Evolutionary conservation across 30 jellyfish, hydroid and myxozoan genomes (phyloP).

Genomic region (Haliclystus octoradiatus): DNA sequence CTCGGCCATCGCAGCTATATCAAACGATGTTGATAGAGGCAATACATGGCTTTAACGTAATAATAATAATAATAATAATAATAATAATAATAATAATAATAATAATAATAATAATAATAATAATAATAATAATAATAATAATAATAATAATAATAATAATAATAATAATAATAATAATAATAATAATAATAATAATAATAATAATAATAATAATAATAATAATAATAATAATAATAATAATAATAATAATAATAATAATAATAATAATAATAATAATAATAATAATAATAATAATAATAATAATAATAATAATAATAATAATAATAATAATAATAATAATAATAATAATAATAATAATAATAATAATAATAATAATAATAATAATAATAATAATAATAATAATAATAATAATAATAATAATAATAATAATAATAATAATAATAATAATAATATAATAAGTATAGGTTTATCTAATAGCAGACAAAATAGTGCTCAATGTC

Average conservation of each 20-base stretch:
- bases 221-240: not conserved
- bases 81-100: not conserved
- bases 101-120: not conserved
- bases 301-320: not conserved
- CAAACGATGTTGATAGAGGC: too few species aligned
- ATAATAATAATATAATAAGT: too few species aligned
- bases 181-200: not conserved
- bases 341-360: not conserved
- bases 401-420: not conserved
- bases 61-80: not conserved
- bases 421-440: not conserved
- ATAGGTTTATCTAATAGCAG: too few species aligned
- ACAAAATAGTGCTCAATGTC: too few species aligned
- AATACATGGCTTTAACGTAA: too few species aligned
- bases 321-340: not conserved
- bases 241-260: not conserved
- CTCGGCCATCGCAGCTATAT: too few species aligned
- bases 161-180: not conserved
- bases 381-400: not conserved
- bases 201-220: not conserved
- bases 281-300: not conserved
- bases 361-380: not conserved
- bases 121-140: not conserved
- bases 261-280: not conserved
- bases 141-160: not conserved